Evolutionary conservation across 2,797 vertebrate species (phyloP), one percentile per base, ranked within the genome.

Genomic region (Pangasius sanitwongsei): DNA sequence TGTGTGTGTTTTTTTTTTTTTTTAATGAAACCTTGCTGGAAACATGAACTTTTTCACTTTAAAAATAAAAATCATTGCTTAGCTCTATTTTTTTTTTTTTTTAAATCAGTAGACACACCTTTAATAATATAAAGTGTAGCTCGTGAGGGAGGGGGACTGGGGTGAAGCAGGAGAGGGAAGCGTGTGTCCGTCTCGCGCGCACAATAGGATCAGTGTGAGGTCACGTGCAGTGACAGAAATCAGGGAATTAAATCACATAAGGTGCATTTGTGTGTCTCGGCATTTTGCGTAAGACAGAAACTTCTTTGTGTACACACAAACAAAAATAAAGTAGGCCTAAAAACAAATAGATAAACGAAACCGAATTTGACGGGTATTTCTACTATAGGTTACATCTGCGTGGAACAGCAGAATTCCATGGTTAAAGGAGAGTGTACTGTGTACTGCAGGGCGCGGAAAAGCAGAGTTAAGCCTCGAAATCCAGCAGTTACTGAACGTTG

Each of bases 121-220:
- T 78, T 78, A 31, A 16, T 13, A 31, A 41, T 7, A 34, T 20
- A 37, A 34, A 23, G 18, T 57, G n/a, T 37, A 59, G 13, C 16
- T 37, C 18, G 25, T 3, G 16, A 12, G 48, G 18, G 31, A 7
- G 67, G 16, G 50, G 83, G 65, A 13, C 11, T 28, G 85, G 16
- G 74, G 16, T 61, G 59, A 53, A 53, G 85, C 23, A 18, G 72
- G 12, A 8, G 12, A 41, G 13, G 59, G 53, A 77, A 86, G 70
- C 85, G 72, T 94, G 95, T 95, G 94, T 84, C 48, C 88, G 91
- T 91, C 94, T 90, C 87, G 93, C 90, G 91, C 89, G 91, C 92
- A 95, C 96, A 95, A 96, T 94, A 92, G 94, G 95, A 96, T 96
- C 94, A 96, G 93, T 96, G 93, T 90, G 92, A 93, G 94, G 95